Evolutionary conservation across 2,888 invertebrate species (phyloP), one percentile per base, ranked within the genome.

Genomic region (Dasypogon diadema): DNA sequence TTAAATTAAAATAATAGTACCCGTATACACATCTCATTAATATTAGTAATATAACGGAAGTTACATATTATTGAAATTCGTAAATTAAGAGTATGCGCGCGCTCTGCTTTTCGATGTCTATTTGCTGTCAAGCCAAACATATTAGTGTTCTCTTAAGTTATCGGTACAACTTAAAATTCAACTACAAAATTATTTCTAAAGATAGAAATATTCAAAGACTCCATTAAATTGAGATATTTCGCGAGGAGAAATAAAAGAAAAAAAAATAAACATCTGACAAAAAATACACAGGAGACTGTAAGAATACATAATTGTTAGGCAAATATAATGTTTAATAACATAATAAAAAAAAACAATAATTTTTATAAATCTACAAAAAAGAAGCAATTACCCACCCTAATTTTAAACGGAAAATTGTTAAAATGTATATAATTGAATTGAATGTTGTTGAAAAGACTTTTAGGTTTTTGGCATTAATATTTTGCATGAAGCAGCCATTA

Each of bases 21-120:
- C n/a, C n/a, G n/a, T n/a, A n/a, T n/a, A n/a, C n/a, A n/a, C n/a
- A n/a, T n/a, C n/a, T n/a, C n/a, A n/a, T n/a, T n/a, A n/a, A n/a
- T n/a, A n/a, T n/a, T n/a, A n/a, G n/a, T n/a, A n/a, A n/a, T n/a
- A n/a, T n/a, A n/a, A n/a, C n/a, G n/a, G n/a, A n/a, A n/a, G n/a
- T n/a, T n/a, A n/a, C n/a, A n/a, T n/a, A n/a, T n/a, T n/a, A n/a
- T n/a, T n/a, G n/a, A n/a, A n/a, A n/a, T n/a, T n/a, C n/a, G n/a
- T n/a, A n/a, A n/a, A n/a, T n/a, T n/a, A n/a, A n/a, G 58, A 5
- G 16, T 14, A 48, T 14, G 48, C 12, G 37, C 34, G 37, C 24
- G 65, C 65, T 65, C 65, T 65, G 65, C 65, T 65, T 65, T 65
- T 65, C 65, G 48, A 65, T 65, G 46, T 65, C 16, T 65, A 37